These are phyloP conservation scores for Drosophila barbarae DNA, from an alignment of 2,888 invertebrate genomes.

Conservation along the genomic window DNA sequence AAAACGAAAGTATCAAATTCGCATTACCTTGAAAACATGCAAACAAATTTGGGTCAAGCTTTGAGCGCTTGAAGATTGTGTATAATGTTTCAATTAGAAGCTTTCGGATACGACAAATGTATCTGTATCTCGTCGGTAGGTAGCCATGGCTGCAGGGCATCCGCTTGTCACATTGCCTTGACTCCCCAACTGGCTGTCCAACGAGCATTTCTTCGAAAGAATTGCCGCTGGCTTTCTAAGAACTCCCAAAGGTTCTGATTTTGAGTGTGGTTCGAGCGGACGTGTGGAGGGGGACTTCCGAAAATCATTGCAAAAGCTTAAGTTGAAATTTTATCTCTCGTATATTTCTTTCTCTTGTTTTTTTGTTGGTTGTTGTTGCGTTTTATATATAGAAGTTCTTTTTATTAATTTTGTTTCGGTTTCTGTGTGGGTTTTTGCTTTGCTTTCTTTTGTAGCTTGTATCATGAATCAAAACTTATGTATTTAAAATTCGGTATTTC, in stretches of 20 bases:
- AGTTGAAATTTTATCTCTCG: conserved; percentile 45
- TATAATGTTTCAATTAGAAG: conserved; percentile 66
- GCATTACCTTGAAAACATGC: conserved; percentile 63
- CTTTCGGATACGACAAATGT: conserved; percentile 29
- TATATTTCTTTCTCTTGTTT: conserved; percentile 37
- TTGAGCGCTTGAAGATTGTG: conserved; percentile 38
- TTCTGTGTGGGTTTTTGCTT: conserved; percentile 22
- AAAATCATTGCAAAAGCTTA: conserved; percentile 47
- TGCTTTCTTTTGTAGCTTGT: conserved; percentile 34
- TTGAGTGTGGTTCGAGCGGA: conserved; percentile 19
- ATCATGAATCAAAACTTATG: conserved; percentile 38
- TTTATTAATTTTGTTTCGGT: conserved; percentile 18
- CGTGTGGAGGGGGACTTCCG: conserved; percentile 34
- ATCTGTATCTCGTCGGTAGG: conserved; percentile 13
- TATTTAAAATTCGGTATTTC: conserved; percentile 52
- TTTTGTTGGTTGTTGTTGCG: conserved; percentile 6
- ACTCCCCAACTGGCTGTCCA: conserved; percentile 24
- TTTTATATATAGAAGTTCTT: conserved; percentile 22
- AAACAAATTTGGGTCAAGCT: conserved; percentile 62
- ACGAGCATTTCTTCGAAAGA: conserved; percentile 46
- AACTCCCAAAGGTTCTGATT: conserved; percentile 42
- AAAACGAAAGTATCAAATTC: conserved; percentile 70
- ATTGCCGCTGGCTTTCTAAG: conserved; percentile 46
- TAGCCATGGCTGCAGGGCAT: conserved; percentile 30
- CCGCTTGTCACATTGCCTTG: conserved; percentile 48